Evolutionary conservation across 2,888 invertebrate genomes (phyloP), one percentile per base, ranked within the genome.

Genomic region (Macrosoma leucophasiata): DNA sequence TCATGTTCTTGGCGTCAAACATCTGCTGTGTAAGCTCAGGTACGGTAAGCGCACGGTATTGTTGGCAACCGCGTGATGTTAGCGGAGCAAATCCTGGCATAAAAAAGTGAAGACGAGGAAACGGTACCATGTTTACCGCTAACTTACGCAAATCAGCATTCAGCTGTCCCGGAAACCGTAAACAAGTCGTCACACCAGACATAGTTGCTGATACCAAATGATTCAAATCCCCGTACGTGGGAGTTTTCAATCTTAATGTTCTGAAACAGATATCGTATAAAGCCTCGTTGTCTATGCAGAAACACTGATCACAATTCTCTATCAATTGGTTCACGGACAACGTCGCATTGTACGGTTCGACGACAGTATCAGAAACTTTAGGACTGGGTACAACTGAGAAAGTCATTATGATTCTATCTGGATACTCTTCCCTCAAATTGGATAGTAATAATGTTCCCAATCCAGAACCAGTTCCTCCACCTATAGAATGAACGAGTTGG

Each of bases 1-100:
- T 96, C 96, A 96, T 96, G 73, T 96, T 96, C 72, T 95, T 96
- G 4, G 95, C 92, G 62, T 96, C 95, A 61, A 96, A 96, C 93
- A 93, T 93, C 67, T 93, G 93, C 50, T 91, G 89, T 0, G 95
- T 95, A 15, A 96, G 84, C 70, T 96, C 96, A 0, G 95, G 94
- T 0, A 96, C 96, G 0, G 94, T 93, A 4, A 94, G 69, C 12
- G 96, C 91, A 43, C 94, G 86, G 76, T 94, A 96, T 54, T 93
- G 91, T 62, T 94, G 94, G 33, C 90, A 90, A 5, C 93, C 94
- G 25, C 94, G 87, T 0, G 92, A 92, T 10, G 89, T 90, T 3
- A 90, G 74, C 3, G 90, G 90, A n/a, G 89, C 89, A 33, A 87
- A 86, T 0, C 87, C 87, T 0, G 87, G 85, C 59, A 86, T 84